Evolutionary conservation across 2,113 vertebrate species (phyloP).

Genomic region (Chascanopsetta lugubris): DNA sequence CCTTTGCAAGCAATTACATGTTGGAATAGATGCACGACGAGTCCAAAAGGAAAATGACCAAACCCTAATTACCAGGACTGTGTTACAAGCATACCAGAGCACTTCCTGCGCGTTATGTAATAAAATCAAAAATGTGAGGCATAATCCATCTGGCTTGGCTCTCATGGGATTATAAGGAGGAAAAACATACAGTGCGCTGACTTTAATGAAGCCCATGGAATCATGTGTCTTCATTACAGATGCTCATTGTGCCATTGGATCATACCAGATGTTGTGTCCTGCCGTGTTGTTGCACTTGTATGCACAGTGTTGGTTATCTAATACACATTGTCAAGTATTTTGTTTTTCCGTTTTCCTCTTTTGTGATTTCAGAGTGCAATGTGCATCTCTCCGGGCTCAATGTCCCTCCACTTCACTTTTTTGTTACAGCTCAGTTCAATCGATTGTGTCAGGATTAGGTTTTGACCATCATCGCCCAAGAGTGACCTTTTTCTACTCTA

Average conservation of each 20-base stretch:
- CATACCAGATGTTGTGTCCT: conserved; percentile 9
- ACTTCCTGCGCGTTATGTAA: conserved; percentile 17
- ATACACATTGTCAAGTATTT: background rate
- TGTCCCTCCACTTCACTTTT: background rate
- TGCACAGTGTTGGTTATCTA: conserved; percentile 1
- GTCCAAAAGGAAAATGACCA: conserved; percentile 8
- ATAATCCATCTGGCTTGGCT: conserved; percentile 12
- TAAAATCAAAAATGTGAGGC: conserved; percentile 8
- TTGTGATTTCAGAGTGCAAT: background rate
- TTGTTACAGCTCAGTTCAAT: too few species aligned
- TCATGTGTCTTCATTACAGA: background rate
- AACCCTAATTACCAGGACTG: conserved; percentile 13
- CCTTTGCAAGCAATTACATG: background rate
- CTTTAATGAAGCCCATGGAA: conserved; percentile 21
- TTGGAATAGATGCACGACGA: background rate
- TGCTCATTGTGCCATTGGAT: conserved; percentile 6
- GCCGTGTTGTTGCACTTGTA: background rate
- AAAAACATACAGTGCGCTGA: conserved; percentile 20
- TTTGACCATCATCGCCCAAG: too few species aligned
- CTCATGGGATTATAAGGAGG: conserved; percentile 6
- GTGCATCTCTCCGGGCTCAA: background rate
- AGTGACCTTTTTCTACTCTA: too few species aligned
- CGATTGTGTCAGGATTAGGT: too few species aligned
- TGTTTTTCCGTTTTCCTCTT: background rate
- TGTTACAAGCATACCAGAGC: conserved; percentile 1